Evolutionary conservation across 2,113 vertebrate genomes (phyloP), one percentile per base, ranked within the genome.

Genomic region (Stercorarius parasiticus): DNA sequence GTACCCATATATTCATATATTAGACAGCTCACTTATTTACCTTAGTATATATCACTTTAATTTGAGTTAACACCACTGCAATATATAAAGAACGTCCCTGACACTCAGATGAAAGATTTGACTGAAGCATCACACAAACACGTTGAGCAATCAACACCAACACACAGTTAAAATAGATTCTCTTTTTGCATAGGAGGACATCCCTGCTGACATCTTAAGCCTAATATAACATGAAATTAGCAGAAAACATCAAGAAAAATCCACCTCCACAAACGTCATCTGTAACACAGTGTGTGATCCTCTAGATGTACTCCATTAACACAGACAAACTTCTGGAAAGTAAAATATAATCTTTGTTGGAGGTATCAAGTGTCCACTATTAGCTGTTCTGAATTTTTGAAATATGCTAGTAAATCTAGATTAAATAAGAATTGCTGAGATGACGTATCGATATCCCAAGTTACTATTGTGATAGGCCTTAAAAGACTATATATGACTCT

Each of bases 221-320:
- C 56, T 87, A 94, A 91, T 94, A 83, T 90, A 95, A 96, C 66
- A 82, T 21, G 34, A 95, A 96, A 94, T 96, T 93, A 95, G 69
- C 58, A 87, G 90, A 95, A 97, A 96, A 88, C n/a, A 83, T 84
- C 45, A 87, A 88, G 88, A 92, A 90, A 96, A 96, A 95, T 96
- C 92, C 94, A 86, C 91, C 91, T 92, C 71, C 96, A 86, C 69
- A 67, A 88, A 84, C 69, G 86, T 83, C 77, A 94, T 87, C 77
- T 88, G 19, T 49, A 86, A 64, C 73, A 74, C 32, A 59, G 17
- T 30, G n/a, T 78, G 38, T 52, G 55, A 94, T 81, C 15, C 67
- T 70, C 73, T 59, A 62, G 49, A 95, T 80, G 56, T 22, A 69
- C 30, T 85, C 36, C 65, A 56, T 72, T 92, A 90, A 80, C 38